Evolutionary conservation across 2,888 invertebrate species (phyloP).

Genomic region (Ecdyonurus torrentis): DNA sequence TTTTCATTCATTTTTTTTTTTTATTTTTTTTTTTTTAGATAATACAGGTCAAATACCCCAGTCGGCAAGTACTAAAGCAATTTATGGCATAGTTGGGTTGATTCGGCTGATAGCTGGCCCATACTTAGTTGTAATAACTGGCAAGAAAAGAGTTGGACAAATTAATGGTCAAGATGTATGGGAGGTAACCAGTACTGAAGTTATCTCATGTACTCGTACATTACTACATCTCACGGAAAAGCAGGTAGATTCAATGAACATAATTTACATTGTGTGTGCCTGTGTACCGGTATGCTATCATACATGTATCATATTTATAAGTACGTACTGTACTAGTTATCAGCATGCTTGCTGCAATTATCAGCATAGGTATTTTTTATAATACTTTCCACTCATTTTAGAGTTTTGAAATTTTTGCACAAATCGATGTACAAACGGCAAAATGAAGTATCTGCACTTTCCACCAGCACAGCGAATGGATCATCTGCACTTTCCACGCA

Average conservation of each 20-base stretch:
- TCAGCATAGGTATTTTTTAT: no score
- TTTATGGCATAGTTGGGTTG: conserved; percentile 79
- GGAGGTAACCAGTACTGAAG: conserved; percentile 59
- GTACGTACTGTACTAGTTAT: no score
- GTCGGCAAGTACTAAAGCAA: conserved; percentile 35
- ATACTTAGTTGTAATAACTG: conserved; percentile 78
- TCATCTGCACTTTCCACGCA: no score
- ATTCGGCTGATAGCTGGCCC: conserved; percentile 70
- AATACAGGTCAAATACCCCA: conserved; percentile 44
- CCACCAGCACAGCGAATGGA: no score
- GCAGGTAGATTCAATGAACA: no score
- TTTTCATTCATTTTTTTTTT: conserved; percentile 9
- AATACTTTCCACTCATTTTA: neutral
- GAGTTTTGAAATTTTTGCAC: no score
- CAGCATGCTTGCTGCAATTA: no score
- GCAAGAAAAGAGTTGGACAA: conserved; percentile 64
- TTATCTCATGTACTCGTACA: conserved; percentile 73
- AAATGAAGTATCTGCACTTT: no score
- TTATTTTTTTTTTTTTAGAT: conserved; percentile 22
- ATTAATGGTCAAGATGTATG: conserved; percentile 65
- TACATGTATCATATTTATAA: no score
- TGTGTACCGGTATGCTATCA: no score
- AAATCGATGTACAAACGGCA: no score
- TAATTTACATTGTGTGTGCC: no score
- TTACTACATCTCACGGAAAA: conserved; percentile 67